Evolutionary conservation across 2,113 vertebrate species (phyloP).

Genomic region (Gracilinanus agilis): DNA sequence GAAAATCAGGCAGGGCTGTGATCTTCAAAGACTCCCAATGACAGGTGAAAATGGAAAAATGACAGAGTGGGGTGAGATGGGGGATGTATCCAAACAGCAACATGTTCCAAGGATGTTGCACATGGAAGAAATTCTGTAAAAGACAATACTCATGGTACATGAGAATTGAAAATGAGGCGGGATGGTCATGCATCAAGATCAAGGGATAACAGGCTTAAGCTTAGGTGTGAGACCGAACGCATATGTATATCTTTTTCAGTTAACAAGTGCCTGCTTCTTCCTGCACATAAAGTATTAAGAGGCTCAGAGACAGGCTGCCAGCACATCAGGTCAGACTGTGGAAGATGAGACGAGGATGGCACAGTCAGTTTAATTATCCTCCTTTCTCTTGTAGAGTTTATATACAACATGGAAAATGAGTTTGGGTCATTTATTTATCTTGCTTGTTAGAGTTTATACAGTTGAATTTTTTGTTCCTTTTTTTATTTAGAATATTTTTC

Average conservation of each 20-base stretch:
- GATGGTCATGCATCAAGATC: background rate
- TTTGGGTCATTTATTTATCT: background rate
- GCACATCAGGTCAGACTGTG: background rate
- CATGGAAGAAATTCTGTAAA: background rate
- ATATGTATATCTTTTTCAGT: background rate
- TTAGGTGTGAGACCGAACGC: background rate
- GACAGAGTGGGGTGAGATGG: background rate
- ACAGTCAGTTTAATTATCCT: background rate
- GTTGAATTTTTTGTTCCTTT: no score
- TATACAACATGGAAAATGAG: background rate
- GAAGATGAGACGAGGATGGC: background rate
- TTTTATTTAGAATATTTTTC: no score
- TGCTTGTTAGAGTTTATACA: background rate
- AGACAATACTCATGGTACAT: background rate
- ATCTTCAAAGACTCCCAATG: background rate
- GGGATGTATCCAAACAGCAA: background rate
- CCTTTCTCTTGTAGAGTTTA: background rate
- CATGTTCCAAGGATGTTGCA: background rate
- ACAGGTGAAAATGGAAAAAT: background rate
- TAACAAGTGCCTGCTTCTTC: background rate
- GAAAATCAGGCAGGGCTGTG: no score
- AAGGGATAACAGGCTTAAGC: background rate
- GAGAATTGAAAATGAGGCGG: background rate
- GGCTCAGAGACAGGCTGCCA: background rate
- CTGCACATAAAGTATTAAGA: background rate